Percentiles rank a stretch among this genome's conserved stretches.
phyloP scores from a whole-genome alignment of 30 jellyfish, hydroid and myxozoan species.

The Hydra vulgaris region DNA sequence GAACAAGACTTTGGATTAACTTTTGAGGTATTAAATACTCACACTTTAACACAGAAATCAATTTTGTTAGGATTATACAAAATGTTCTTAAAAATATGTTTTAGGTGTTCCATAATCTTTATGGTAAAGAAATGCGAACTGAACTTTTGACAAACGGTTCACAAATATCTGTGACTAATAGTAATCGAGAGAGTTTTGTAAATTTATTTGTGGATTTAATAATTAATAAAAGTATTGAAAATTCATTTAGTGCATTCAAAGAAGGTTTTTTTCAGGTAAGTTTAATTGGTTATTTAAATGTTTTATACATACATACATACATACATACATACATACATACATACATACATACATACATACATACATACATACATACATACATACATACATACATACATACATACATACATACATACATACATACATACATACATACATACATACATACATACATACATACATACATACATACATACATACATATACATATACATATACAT shows the following conservation, averaged over 20 bases:
- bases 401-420: too few relatives aligned
- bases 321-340: too few relatives aligned
- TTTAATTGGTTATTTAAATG: too few relatives aligned
- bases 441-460: too few relatives aligned
- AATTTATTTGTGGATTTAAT: conserved; percentile 53
- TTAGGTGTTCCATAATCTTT: conserved; percentile 38
- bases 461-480: too few relatives aligned
- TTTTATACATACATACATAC: too few relatives aligned
- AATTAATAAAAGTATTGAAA: conserved; percentile 39
- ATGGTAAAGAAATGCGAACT: conserved; percentile 27
- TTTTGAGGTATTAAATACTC: conserved; percentile 63
- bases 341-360: too few relatives aligned
- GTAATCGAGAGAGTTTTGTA: conserved; percentile 55
- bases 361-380: too few relatives aligned
- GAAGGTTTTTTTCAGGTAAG: conserved; percentile 70
- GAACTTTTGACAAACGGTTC: conserved; percentile 69
- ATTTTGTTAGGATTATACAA: not conserved
- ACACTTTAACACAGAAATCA: too few relatives aligned
- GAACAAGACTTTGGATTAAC: conserved; percentile 63
- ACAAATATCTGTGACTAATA: conserved; percentile 47
- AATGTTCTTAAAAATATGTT: not conserved
- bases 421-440: too few relatives aligned
- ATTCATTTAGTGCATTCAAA: conserved; percentile 53
- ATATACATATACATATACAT: too few relatives aligned
- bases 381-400: too few relatives aligned